phyloP scores from a whole-genome alignment of 1,140 invertebrate species.

The Pseudoatta argentina region DNA sequence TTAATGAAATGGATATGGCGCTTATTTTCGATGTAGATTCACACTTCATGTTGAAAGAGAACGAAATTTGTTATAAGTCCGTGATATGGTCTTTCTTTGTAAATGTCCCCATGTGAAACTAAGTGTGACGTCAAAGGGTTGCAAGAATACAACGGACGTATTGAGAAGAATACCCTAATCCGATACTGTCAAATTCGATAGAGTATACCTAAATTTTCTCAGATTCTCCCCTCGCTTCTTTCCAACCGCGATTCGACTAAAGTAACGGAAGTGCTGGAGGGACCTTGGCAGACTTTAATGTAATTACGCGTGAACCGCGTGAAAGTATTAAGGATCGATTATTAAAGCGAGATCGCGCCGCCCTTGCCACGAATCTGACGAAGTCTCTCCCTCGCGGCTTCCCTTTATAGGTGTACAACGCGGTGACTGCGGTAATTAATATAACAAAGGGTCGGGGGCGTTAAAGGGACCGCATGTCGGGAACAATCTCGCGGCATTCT shows the following conservation, averaged over 20 bases:
- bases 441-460: conserved; percentile 51
- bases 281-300: conserved; percentile 41
- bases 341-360: conserved; percentile 49
- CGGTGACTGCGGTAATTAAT: conserved; percentile 65
- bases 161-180: background rate
- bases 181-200: conserved; percentile 7
- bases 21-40: too few species aligned
- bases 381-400: conserved; percentile 22
- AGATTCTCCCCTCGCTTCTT: conserved; percentile 1
- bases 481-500: conserved; percentile 52
- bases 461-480: conserved; percentile 53
- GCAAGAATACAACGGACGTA: background rate
- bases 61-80: too few species aligned
- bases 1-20: too few species aligned
- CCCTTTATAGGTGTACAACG: conserved; percentile 56
- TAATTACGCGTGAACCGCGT: conserved; percentile 43
- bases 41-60: too few species aligned
- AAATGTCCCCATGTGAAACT: too few species aligned
- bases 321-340: conserved; percentile 58
- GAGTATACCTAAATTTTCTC: background rate
- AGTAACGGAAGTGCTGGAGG: conserved; percentile 30
- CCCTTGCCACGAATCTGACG: conserved; percentile 19
- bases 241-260: background rate
- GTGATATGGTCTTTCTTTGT: too few species aligned
- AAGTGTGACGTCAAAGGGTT: too few species aligned